These are phyloP conservation scores for Xylocopa sonorina DNA, from an alignment of 1,140 invertebrate species.

Conservation along the genomic window DNA sequence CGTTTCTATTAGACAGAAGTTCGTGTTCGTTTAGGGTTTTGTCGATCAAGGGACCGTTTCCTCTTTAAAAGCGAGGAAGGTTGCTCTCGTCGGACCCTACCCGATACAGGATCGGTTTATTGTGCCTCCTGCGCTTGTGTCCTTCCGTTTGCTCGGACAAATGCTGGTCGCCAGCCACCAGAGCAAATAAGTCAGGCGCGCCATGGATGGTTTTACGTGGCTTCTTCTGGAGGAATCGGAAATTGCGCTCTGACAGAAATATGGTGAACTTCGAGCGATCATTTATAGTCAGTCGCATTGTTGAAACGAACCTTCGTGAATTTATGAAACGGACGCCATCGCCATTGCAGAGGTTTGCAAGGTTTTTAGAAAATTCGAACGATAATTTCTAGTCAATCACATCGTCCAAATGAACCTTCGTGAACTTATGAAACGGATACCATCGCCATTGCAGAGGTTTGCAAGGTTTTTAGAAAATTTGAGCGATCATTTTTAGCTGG, in stretches of 20 bases:
- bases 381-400: no score
- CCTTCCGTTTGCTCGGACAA: constrained; percentile 30
- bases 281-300: not conserved
- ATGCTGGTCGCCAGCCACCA: constrained; percentile 5
- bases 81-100: constrained; percentile 11
- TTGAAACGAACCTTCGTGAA: not conserved
- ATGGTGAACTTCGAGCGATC: not conserved
- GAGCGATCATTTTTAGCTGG: no score
- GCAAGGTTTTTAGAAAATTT: no score
- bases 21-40: no score
- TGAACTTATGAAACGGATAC: no score
- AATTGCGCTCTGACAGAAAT: constrained; percentile 11
- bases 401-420: constrained; percentile 5
- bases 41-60: no score
- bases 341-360: no score
- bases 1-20: no score
- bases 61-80: constrained; percentile 29
- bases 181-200: constrained; percentile 23
- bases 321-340: no score
- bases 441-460: no score
- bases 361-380: no score
- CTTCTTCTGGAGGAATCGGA: constrained; percentile 24
- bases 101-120: constrained; percentile 23
- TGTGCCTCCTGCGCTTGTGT: constrained; percentile 1
- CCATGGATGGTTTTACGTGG: not conserved